Evolutionary conservation across 2,888 invertebrate genomes (phyloP), one percentile per base, ranked within the genome.

Genomic region (Tubulanus polymorphus): DNA sequence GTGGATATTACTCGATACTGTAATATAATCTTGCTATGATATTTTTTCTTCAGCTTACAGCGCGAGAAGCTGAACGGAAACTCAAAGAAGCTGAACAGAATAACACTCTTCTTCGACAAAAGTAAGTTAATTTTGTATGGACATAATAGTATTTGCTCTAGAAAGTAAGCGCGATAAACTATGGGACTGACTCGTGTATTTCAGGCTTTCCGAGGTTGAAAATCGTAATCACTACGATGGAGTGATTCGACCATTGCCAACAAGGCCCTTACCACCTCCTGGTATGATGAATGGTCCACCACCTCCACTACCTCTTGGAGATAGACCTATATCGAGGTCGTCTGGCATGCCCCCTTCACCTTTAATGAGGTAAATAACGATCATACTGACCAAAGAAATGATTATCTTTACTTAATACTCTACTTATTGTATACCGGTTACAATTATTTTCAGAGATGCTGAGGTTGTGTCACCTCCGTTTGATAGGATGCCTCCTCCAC

Each of bases 21-120:
- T 37, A 37, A 8, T 48, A 25, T 25, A 48, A 20, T 32, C 27
- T 46, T 37, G n/a, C 18, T 25, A 25, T 46, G 23, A 25, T 15
- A 25, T n/a, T 3, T 15, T 20, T 2, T 46, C 26, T 18, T 8
- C 58, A 78, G 75, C 55, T 79, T 53, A 85, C 87, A 57, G 88
- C 91, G 15, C 83, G 92, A 50, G 88, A 90, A 71, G 87, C 88
- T 32, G 87, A 90, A 74, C 84, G 93, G 30, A 89, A 88, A 66
- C 83, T 89, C 37, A 91, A 92, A 77, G 92, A 92, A 73, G 85
- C 85, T 6, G 85, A 86, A 72, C 85, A 86, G 59, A 89, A 89
- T 74, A 84, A 87, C 2, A 83, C 86, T 41, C 66, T 67, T 45
- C 54, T 73, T 28, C 59, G 75, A 53, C 75, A 73, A 56, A 73